Conservation (phyloP, 1,140 invertebrate species). For the Proctacanthus coquilletti region DNA sequence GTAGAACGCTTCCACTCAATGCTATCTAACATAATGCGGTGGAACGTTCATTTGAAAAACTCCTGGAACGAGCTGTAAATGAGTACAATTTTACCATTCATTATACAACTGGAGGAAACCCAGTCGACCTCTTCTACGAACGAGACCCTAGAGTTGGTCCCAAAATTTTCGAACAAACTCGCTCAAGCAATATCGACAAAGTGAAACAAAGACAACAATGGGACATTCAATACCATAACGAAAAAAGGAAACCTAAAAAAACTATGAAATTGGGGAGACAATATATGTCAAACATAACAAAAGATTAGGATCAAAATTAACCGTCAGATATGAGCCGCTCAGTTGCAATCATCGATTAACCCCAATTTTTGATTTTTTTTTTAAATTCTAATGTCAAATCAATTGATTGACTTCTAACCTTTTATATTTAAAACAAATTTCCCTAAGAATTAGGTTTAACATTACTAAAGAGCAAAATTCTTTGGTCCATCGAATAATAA, state of each 20-base stretch:
- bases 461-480: no score
- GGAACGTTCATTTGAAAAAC: not conserved
- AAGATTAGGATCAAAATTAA: no score
- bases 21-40: not conserved
- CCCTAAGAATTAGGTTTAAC: no score
- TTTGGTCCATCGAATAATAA: no score
- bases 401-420: no score
- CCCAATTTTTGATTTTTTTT: no score
- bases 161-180: no score
- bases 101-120: not conserved
- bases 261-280: not conserved
- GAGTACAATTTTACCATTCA: not conserved
- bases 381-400: no score
- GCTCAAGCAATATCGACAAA: not conserved
- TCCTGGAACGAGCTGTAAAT: not conserved
- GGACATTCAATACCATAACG: not conserved
- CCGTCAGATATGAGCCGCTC: no score
- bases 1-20: slow-evolving; percentile 1
- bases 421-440: no score
- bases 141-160: not conserved
- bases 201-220: not conserved
- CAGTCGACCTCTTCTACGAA: not conserved
- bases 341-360: no score
- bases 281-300: no score
- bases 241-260: not conserved